phyloP scores from a whole-genome alignment of 2,113 vertebrate species.

The Hemibagrus wyckioides region DNA sequence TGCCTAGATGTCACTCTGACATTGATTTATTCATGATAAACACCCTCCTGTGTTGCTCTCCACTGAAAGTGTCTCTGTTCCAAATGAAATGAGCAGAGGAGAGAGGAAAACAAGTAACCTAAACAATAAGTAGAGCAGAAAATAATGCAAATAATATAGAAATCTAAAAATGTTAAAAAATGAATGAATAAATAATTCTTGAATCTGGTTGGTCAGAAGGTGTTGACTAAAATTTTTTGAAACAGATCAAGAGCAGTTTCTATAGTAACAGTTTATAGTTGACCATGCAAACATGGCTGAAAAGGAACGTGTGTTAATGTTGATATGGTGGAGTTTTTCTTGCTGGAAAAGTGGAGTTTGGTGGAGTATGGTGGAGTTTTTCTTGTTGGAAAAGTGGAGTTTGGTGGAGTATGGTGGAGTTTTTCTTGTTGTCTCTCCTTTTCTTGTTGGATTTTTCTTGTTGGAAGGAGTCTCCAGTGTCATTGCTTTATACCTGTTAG shows the following conservation, averaged over 20 bases:
- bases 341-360: neutral
- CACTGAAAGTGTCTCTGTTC: constrained; percentile 28
- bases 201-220: neutral
- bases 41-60: constrained; percentile 54
- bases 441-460: neutral
- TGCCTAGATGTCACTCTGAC: constrained; percentile 49
- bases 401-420: too few relatives aligned
- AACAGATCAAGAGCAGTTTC: neutral
- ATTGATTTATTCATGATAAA: constrained; percentile 56
- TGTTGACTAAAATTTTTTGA: neutral
- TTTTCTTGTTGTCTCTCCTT: too few relatives aligned
- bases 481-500: neutral
- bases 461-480: neutral
- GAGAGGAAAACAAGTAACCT: neutral
- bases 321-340: neutral
- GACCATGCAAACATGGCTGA: too few relatives aligned
- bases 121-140: neutral
- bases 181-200: neutral
- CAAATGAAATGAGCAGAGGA: constrained; percentile 37
- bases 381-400: neutral
- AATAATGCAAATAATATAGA: neutral
- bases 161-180: too few relatives aligned
- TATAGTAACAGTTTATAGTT: neutral
- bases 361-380: too few relatives aligned
- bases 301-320: neutral